A percentile compares a stretch with the other conserved stretches of the same genome.
Conservation (phyloP, 2,888 invertebrate genomes). For the Nowickia ferox region DNA sequence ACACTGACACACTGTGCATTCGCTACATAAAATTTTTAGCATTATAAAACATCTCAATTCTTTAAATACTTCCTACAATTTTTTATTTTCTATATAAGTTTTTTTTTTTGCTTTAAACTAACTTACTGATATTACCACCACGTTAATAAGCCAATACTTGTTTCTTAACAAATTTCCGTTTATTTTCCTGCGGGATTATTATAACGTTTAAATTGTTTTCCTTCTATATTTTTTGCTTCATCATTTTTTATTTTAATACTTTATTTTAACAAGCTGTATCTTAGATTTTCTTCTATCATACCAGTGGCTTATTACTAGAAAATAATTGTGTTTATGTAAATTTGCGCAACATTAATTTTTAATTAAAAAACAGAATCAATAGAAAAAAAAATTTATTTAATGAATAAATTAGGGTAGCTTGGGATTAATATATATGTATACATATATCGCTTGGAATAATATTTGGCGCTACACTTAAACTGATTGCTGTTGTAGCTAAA, state of each 20-base stretch:
- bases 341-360: conserved; percentile 81
- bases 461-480: no score
- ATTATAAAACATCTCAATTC: neutral
- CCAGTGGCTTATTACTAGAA: conserved; percentile 22
- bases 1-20: neutral
- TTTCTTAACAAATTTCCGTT: conserved; percentile 3
- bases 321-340: conserved; percentile 74
- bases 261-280: conserved; percentile 19
- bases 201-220: neutral
- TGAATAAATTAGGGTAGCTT: neutral
- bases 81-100: neutral
- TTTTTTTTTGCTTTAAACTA: neutral
- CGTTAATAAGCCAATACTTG: neutral
- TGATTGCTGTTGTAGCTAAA: no score
- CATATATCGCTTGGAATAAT: no score
- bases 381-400: conserved; percentile 48
- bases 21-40: neutral
- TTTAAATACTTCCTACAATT: conserved; percentile 7
- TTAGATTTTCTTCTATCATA: neutral
- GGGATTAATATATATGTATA: conserved; percentile 25
- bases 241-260: conserved; percentile 14
- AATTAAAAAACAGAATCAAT: conserved; percentile 78
- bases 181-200: conserved; percentile 14
- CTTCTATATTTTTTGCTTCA: conserved; percentile 14
- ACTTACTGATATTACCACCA: neutral